phyloP scores from a whole-genome alignment of 2,888 invertebrate genomes.

The Mystacides longicornis region DNA sequence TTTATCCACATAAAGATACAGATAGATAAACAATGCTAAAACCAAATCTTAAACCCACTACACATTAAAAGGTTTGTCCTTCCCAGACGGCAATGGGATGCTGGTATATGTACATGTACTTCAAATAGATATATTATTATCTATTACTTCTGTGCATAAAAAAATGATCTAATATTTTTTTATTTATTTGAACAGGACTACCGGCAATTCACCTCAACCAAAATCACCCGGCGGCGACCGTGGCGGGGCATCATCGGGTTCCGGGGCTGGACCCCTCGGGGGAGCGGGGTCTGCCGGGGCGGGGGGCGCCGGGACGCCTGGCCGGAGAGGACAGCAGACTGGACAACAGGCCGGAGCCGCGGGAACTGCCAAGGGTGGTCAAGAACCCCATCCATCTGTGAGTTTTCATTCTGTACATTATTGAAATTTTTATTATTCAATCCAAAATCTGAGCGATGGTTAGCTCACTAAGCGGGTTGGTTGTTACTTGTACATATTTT shows the following conservation, averaged over 20 bases:
- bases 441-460: not conserved
- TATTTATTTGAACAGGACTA: conserved; percentile 61
- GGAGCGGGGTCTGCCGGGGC: conserved; percentile 42
- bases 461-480: too few species aligned
- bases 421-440: not conserved
- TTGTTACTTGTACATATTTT: too few species aligned
- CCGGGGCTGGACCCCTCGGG: conserved; percentile 53
- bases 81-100: too few species aligned
- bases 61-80: too few species aligned
- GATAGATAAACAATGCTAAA: too few species aligned
- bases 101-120: too few species aligned
- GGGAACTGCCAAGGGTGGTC: conserved; percentile 65
- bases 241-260: conserved; percentile 44
- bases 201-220: conserved; percentile 62
- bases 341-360: conserved; percentile 63
- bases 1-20: too few species aligned
- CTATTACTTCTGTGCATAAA: too few species aligned
- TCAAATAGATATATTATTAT: too few species aligned
- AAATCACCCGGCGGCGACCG: conserved; percentile 65
- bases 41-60: too few species aligned
- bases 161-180: too few species aligned
- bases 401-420: conserved; percentile 31
- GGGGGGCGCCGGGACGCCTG: conserved; percentile 37
- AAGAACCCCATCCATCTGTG: conserved; percentile 68
- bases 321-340: conserved; percentile 50